These are phyloP conservation scores for Scomber colias DNA, from an alignment of 2,113 vertebrate species.

Conservation along the genomic window DNA sequence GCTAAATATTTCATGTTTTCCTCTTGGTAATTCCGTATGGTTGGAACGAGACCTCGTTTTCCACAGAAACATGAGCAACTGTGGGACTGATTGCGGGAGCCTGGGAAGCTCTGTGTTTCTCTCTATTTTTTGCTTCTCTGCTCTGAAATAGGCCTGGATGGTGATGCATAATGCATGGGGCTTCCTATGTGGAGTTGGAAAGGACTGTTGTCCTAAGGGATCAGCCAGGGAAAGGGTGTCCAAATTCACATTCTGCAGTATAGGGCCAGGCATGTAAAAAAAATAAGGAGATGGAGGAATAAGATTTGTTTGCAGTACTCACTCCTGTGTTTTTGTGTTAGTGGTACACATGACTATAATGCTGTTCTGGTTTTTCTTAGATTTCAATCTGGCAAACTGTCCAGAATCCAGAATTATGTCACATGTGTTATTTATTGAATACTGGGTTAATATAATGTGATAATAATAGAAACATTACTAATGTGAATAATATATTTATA, in stretches of 20 bases:
- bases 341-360: neutral
- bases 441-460: no score
- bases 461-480: no score
- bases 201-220: conserved; percentile 74
- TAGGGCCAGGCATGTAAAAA: conserved; percentile 16
- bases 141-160: conserved; percentile 72
- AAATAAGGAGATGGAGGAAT: conserved; percentile 13
- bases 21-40: conserved; percentile 75
- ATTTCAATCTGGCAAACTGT: no score
- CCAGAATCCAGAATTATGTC: no score
- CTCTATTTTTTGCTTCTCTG: conserved; percentile 60
- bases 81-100: conserved; percentile 72
- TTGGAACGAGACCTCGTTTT: conserved; percentile 74
- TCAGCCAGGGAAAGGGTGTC: conserved; percentile 67
- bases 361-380: neutral
- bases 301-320: conserved; percentile 27
- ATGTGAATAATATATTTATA: no score
- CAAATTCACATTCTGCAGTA: conserved; percentile 62
- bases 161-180: conserved; percentile 79
- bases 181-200: conserved; percentile 74
- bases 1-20: conserved; percentile 82
- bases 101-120: conserved; percentile 68
- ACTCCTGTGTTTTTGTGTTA: conserved; percentile 16
- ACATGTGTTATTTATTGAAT: no score
- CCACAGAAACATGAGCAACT: conserved; percentile 67